Base-by-base conservation (phyloP, 1,140 invertebrate genomes). In the Helicoverpa armigera region DNA sequence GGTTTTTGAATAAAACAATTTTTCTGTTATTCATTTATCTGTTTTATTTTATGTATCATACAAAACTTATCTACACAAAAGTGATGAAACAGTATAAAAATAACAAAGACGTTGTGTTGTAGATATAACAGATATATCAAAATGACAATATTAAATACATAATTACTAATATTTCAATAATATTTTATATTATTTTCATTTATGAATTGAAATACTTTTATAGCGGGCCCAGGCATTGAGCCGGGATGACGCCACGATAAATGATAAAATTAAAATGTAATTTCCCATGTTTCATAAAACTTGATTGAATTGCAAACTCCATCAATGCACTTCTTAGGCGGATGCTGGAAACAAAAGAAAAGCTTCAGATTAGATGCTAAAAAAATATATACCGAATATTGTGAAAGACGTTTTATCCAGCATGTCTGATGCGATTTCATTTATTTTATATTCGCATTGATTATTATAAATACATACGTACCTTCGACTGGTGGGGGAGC, bases 401-500 rank as follows among this genome's bases (percentile, higher is more conserved):
- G n/a, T 23, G 2, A 23, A 23, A 23, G 23, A 23, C 0, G 23
- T 23, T 23, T 23, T 23, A 23, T 2, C 2, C 0, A 23, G 23
- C 23, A 23, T 23, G 23, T 1, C 35, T 35, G 7, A 35, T 35
- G 35, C 3, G 7, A 35, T 35, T 35, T 35, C 35, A 35, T 35
- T 5, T 7, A 35, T 0, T 35, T 35, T 35, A 35, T 35, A 7
- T 35, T 4, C 4, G 31, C 2, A 31, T 31, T 31, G 31, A 31
- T 31, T 31, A n/a, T 31, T 31, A 31, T 61, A 18, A 53, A 23
- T 23, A 16, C 5, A 12, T 16, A 29, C 3, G 2, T 80, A 85
- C 86, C 86, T 85, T 85, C 85, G n/a, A 90, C 89, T 43, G 86
- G 86, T 58, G 86, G 80, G 5, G 85, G 80, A 3, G 87, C 83